Percentiles rank a stretch among this genome's conserved stretches.
Conservation (phyloP, 2,888 invertebrate species). For the Ophioninae sp. region DNA sequence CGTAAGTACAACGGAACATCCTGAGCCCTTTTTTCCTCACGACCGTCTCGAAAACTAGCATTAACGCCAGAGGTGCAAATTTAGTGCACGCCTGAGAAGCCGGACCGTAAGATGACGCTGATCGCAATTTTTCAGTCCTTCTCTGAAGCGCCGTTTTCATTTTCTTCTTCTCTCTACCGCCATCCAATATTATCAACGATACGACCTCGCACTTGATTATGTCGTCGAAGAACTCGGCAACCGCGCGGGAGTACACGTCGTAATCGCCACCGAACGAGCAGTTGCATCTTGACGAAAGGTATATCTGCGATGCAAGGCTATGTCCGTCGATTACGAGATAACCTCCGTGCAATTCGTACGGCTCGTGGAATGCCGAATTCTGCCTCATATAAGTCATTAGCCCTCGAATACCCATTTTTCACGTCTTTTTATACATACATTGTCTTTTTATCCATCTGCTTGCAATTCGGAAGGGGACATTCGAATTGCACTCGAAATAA, state of each 20-base stretch:
- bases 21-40: conserved; percentile 85
- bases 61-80: conserved; percentile 89
- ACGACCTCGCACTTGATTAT: conserved; percentile 87
- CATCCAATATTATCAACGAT: conserved; percentile 90
- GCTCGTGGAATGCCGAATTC: conserved; percentile 85
- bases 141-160: conserved; percentile 85
- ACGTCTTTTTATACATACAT: not conserved
- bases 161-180: conserved; percentile 88
- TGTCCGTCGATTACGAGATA: conserved; percentile 91
- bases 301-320: conserved; percentile 88
- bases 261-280: conserved; percentile 94
- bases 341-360: conserved; percentile 85
- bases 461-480: not conserved
- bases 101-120: conserved; percentile 82
- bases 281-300: conserved; percentile 84
- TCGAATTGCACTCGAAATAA: not conserved
- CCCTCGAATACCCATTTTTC: conserved; percentile 90
- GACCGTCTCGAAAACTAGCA: conserved; percentile 89
- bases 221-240: conserved; percentile 87
- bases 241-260: conserved; percentile 86
- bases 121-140: conserved; percentile 81
- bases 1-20: conserved; percentile 90
- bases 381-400: conserved; percentile 90
- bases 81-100: conserved; percentile 82
- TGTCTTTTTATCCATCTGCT: not conserved